Base-by-base conservation (phyloP, 1,140 invertebrate species). In the Mercenaria mercenaria region DNA sequence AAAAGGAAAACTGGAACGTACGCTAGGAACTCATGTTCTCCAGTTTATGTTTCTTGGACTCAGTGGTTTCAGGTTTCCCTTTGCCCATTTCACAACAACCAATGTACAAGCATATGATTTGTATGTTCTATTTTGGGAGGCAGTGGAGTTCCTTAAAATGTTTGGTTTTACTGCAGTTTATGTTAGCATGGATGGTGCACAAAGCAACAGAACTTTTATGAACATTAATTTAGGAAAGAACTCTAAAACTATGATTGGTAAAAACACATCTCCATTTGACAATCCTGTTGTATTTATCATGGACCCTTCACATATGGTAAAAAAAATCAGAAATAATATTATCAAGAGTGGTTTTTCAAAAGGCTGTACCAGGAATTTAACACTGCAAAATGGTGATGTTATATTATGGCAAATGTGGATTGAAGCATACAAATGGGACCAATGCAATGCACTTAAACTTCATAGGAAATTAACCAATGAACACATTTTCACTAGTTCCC, bases 41-140 rank as follows among this genome's bases (percentile, higher is more conserved):
- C 87, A 91, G 50, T 84, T 89, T 69, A 32, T 91, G 0, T 92
- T 92, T 61, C 29, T 89, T 59, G 86, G 89, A 23, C 18, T 89
- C 3, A 91, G 72, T 81, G 91, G 89, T 2, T 91, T 92, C 59
- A 37, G 69, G 32, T 91, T 88, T 52, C 88, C 88, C 26, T 88
- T 90, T 88, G 83, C 88, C 26, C 89, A 91, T 67, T 91, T 87
- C 32, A 32, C 74, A 26, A 72, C 64, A 15, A 56, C 11, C 8
- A 67, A 85, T 61, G 76, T 81, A 10, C 50, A 64, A 37, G 87
- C 83, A 23, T 37, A 83, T 32, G 79, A 92, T 1, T 10, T 89
- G 18, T 85, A 91, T 64, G n/a, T 56, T 26, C n/a, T 83, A 20
- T 85, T 89, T 29, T 91, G 82, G 88, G 74, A 84, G 67, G 56